phyloP scores from a whole-genome alignment of 2,888 invertebrate genomes.

The Apamea anceps region DNA sequence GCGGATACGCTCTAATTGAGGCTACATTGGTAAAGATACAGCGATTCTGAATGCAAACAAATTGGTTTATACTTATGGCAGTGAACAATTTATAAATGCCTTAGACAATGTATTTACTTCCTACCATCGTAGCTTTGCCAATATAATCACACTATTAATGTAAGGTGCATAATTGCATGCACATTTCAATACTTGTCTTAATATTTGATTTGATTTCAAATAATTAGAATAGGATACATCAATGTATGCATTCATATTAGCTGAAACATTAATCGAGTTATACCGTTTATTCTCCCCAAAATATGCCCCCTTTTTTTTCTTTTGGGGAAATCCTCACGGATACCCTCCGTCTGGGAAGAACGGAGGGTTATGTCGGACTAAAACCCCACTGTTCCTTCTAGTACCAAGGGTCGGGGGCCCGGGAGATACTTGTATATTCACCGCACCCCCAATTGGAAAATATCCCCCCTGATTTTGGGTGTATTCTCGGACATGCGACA shows the following conservation, averaged over 20 bases:
- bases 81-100: conserved; percentile 22
- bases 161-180: conserved; percentile 14
- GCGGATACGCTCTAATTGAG: neutral
- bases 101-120: neutral
- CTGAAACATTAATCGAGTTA: neutral
- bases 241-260: neutral
- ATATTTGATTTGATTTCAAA: conserved; percentile 6
- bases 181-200: neutral
- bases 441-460: too few species aligned
- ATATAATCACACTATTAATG: neutral
- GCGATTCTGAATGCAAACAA: neutral
- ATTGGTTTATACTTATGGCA: conserved; percentile 2
- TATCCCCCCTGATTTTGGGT: neutral
- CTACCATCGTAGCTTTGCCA: neutral
- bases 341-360: too few species aligned
- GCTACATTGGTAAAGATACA: neutral
- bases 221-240: neutral
- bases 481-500: neutral
- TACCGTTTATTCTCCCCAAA: neutral
- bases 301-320: neutral
- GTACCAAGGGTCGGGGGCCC: too few species aligned
- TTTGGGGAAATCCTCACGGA: too few species aligned
- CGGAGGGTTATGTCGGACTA: too few species aligned
- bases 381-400: too few species aligned
- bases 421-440: too few species aligned